A percentile compares a stretch with the other conserved stretches of the same genome.
Evolutionary conservation across 2,888 invertebrate species (phyloP).

Genomic region (Lymantria dispar): DNA sequence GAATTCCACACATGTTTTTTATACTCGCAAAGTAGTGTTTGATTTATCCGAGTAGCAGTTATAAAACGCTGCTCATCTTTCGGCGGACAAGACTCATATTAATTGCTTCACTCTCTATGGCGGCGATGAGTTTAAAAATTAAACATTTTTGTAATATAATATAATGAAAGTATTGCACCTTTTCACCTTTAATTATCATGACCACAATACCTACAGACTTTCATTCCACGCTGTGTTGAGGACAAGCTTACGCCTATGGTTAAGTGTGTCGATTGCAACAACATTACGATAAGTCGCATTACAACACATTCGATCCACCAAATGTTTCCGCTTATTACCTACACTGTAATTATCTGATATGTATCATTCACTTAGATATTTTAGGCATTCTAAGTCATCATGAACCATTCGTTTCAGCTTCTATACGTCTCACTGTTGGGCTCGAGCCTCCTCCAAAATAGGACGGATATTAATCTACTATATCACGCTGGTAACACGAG

Average conservation of each 20-base stretch:
- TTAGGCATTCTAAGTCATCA: background rate
- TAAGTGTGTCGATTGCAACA: constrained; percentile 56
- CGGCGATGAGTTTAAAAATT: too few relatives aligned
- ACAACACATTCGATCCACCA: constrained; percentile 41
- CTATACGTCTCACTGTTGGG: too few relatives aligned
- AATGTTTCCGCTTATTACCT: constrained; percentile 32
- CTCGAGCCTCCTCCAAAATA: too few relatives aligned
- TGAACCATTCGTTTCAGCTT: too few relatives aligned
- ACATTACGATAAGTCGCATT: constrained; percentile 47
- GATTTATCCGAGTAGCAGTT: too few relatives aligned
- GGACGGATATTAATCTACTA: too few relatives aligned
- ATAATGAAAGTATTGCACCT: background rate
- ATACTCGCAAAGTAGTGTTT: too few relatives aligned
- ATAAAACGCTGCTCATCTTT: too few relatives aligned
- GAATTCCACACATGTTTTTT: too few relatives aligned
- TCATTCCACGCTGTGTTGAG: constrained; percentile 15
- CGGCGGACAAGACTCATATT: too few relatives aligned
- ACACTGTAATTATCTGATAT: background rate
- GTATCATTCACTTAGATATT: background rate
- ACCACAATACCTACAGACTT: constrained; percentile 6
- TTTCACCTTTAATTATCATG: background rate
- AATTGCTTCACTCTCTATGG: too few relatives aligned
- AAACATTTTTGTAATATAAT: background rate
- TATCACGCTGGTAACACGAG: too few relatives aligned
- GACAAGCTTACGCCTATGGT: constrained; percentile 36